These are phyloP conservation scores for Festucalex cinctus DNA, from an alignment of 2,113 vertebrate genomes.

Conservation along the genomic window DNA sequence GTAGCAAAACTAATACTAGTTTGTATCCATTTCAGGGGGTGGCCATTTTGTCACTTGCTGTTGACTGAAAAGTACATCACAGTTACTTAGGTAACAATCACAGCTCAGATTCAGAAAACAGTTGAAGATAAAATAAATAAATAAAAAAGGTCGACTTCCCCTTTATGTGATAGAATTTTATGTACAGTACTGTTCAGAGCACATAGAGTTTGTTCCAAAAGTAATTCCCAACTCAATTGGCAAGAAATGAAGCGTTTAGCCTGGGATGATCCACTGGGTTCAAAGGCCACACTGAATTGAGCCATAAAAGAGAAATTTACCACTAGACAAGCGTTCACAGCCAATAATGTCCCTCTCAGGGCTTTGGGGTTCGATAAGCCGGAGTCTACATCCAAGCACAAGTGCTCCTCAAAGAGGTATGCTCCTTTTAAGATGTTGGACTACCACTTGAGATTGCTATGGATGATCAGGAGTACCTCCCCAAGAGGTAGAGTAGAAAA, in stretches of 20 bases:
- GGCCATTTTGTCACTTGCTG: no score
- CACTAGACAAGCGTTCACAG: conserved; percentile 15
- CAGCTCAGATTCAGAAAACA: no score
- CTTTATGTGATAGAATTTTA: no score
- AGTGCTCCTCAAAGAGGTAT: conserved; percentile 33
- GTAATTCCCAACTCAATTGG: conserved; percentile 31
- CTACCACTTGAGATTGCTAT: conserved; percentile 52
- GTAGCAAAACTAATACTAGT: no score
- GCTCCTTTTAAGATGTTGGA: conserved; percentile 46
- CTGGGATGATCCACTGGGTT: conserved; percentile 10
- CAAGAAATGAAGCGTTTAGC: conserved; percentile 19
- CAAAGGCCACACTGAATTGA: conserved; percentile 25
- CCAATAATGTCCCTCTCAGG: conserved; percentile 24
- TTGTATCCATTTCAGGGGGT: no score
- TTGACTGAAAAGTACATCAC: no score
- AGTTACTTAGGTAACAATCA: no score
- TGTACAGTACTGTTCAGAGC: conserved; percentile 8
- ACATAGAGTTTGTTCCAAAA: no score
- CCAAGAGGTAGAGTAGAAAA: conserved; percentile 46
- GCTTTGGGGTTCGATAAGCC: conserved; percentile 24
- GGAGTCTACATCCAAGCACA: conserved; percentile 19
- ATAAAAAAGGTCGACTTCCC: no score
- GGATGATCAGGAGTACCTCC: conserved; percentile 57
- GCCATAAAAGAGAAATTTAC: conserved; percentile 21
- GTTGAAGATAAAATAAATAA: no score